Evolutionary conservation across 2,113 vertebrate genomes (phyloP), one percentile per base, ranked within the genome.

Genomic region (Trematocara variabile): DNA sequence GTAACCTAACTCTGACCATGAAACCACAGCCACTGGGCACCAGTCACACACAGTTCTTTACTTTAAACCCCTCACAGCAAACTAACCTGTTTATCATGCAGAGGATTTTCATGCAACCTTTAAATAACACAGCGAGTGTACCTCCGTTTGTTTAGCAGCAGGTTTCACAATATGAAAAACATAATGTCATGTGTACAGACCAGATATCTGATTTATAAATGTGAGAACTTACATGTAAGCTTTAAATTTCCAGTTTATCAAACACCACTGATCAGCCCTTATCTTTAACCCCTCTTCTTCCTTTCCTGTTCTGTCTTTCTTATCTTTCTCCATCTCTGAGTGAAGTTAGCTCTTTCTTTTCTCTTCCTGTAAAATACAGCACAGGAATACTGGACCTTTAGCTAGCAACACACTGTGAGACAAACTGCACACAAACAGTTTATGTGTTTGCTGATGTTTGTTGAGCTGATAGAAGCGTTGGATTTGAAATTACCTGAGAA

Each of bases 221-320:
- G 0, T 0, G 8, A 52, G 18, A 0, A 52, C 48, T 52, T 52
- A n/a, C 8, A 52, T 1, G 0, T 52, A n/a, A n/a, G 2, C 8
- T 9, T 52, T 52, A n/a, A n/a, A 52, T 52, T 52, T 52, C 48
- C 8, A 0, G 48, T n/a, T 52, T n/a, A 52, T 52, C 48, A 52
- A n/a, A 52, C 48, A 52, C 18, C 48, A 52, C 8, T n/a, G 48
- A 52, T 52, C 18, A 52, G 48, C n/a, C 48, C 1, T 52, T n/a
- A 52, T 52, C 48, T n/a, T 52, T 52, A 52, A 52, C 48, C 0
- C 7, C 48, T 50, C 48, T 50, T n/a, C 16, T 50, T 50, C 16
- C 48, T 50, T 1, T 22, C 22, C 22, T 22, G 22, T 22, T 22
- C 22, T 22, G 10, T 20, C 22, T 22, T 22, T 22, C 22, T 22